phyloP scores from a whole-genome alignment of 1,140 invertebrate species.

The Hylaeus volcanicus region DNA sequence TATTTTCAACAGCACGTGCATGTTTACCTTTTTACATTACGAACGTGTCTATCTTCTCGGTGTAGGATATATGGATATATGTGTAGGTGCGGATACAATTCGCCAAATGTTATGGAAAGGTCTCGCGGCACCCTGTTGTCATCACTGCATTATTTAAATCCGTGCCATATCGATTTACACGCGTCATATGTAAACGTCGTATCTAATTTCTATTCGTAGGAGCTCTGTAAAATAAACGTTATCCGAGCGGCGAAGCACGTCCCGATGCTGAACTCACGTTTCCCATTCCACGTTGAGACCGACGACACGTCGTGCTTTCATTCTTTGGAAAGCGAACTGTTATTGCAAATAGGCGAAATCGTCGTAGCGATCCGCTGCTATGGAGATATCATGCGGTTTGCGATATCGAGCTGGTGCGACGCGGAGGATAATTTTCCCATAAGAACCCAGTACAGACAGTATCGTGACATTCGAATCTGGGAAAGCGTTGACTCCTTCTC shows the following conservation, averaged over 20 bases:
- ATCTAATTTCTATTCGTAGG: slow-evolving; percentile 74
- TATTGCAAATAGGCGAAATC: slow-evolving; percentile 76
- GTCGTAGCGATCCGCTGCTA: slow-evolving; percentile 57
- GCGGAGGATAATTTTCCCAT: slow-evolving; percentile 74
- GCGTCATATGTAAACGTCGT: slow-evolving; percentile 42
- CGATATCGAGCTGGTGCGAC: slow-evolving; percentile 60
- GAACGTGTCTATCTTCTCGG: too few species aligned
- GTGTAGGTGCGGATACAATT: neutral
- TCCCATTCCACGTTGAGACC: slow-evolving; percentile 23
- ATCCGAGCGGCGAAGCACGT: slow-evolving; percentile 71
- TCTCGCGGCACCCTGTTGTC: neutral
- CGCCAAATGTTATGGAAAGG: neutral
- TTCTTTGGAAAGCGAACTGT: slow-evolving; percentile 62
- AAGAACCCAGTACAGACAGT: slow-evolving; percentile 62
- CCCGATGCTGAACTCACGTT: slow-evolving; percentile 68
- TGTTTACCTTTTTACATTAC: too few species aligned
- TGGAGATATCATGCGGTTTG: slow-evolving; percentile 68
- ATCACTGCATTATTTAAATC: slow-evolving; percentile 2
- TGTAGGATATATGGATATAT: too few species aligned
- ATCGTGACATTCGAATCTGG: slow-evolving; percentile 71
- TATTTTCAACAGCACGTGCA: too few species aligned
- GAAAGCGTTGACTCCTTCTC: slow-evolving; percentile 37
- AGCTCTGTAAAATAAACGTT: slow-evolving; percentile 73
- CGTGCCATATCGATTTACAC: slow-evolving; percentile 40
- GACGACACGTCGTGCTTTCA: slow-evolving; percentile 60